Evolutionary conservation across 2,888 invertebrate genomes (phyloP).

Genomic region (Cenopis cana): DNA sequence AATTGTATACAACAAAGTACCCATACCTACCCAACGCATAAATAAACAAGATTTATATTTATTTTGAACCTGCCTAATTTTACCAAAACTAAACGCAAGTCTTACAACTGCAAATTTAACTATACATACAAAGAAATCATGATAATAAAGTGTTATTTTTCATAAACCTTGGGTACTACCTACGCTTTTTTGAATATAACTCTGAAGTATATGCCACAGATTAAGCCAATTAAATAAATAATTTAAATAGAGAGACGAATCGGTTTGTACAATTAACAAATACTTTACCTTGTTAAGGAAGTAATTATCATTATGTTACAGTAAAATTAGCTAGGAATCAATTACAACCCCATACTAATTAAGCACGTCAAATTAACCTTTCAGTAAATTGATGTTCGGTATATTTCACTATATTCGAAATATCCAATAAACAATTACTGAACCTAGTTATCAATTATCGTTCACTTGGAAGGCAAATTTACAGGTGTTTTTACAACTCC

Average conservation of each 20-base stretch:
- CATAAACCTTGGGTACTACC: neutral
- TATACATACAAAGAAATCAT: too few relatives aligned
- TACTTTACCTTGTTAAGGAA: neutral
- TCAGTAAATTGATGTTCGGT: slow-evolving; percentile 27
- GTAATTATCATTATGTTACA: neutral
- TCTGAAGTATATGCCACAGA: neutral
- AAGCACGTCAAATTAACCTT: slow-evolving; percentile 36
- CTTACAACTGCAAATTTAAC: too few relatives aligned
- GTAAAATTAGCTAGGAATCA: slow-evolving; percentile 20
- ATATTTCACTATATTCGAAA: slow-evolving; percentile 34
- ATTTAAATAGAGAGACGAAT: neutral
- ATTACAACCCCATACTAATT: slow-evolving; percentile 30
- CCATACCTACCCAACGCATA: too few relatives aligned
- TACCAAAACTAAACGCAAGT: too few relatives aligned
- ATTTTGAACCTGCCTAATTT: too few relatives aligned
- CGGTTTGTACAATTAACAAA: neutral
- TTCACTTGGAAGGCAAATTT: slow-evolving; percentile 26
- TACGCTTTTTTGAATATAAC: neutral
- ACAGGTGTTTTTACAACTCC: slow-evolving; percentile 35
- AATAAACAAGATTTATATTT: too few relatives aligned
- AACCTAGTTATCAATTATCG: slow-evolving; percentile 38
- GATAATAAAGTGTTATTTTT: too few relatives aligned
- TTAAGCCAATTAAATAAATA: too few relatives aligned
- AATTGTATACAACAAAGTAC: too few relatives aligned
- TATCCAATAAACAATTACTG: slow-evolving; percentile 42